Conservation (phyloP, 2,888 invertebrate species). For the Idaea dimidiata region DNA sequence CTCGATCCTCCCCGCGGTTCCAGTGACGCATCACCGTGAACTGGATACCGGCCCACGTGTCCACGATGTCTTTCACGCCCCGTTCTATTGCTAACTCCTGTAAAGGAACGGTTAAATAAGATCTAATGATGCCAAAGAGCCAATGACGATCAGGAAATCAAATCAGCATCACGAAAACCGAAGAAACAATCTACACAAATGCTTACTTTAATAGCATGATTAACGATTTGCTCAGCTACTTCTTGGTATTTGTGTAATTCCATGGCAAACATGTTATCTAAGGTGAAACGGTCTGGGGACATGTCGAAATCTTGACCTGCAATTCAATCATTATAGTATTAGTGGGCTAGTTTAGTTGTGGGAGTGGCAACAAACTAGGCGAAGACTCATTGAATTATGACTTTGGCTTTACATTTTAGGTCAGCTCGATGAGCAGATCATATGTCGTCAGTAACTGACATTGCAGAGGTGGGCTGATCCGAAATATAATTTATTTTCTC, state of each 20-base stretch:
- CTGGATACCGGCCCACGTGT: slow-evolving; percentile 84
- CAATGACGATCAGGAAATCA: too few relatives aligned
- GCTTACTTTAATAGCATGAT: slow-evolving; percentile 88
- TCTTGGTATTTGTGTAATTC: slow-evolving; percentile 92
- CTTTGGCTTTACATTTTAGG: too few relatives aligned
- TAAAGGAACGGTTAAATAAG: background rate
- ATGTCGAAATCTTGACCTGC: slow-evolving; percentile 90
- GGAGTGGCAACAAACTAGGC: too few relatives aligned
- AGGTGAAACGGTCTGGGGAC: slow-evolving; percentile 92
- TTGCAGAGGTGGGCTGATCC: too few relatives aligned
- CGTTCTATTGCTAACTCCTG: slow-evolving; percentile 93
- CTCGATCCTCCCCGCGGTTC: slow-evolving; percentile 89
- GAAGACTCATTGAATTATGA: too few relatives aligned
- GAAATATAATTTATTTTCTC: too few relatives aligned
- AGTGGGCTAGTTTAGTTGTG: too few relatives aligned
- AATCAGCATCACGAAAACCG: too few relatives aligned
- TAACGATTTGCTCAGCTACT: slow-evolving; percentile 92
- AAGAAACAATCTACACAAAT: background rate
- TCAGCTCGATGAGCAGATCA: too few relatives aligned
- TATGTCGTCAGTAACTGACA: too few relatives aligned
- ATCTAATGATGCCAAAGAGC: too few relatives aligned
- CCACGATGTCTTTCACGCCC: slow-evolving; percentile 90
- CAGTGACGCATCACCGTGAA: slow-evolving; percentile 85
- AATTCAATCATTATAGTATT: slow-evolving; percentile 24
- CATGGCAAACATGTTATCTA: slow-evolving; percentile 96